Percentiles rank a stretch among this genome's conserved stretches.
Evolutionary conservation across 1,140 invertebrate genomes (phyloP).

Genomic region (Drosophila pectinifera): DNA sequence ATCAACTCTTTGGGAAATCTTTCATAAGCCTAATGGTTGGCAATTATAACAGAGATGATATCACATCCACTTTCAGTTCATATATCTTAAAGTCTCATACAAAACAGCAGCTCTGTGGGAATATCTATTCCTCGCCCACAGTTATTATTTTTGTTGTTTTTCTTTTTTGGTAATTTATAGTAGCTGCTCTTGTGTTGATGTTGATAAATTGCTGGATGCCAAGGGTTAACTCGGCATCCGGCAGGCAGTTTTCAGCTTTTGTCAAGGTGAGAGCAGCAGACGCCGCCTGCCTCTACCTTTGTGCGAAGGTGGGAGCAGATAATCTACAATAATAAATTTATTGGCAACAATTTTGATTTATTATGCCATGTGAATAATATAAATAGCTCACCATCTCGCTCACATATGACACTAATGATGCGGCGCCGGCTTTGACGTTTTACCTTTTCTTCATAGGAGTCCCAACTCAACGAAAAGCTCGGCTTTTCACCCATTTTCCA

Average conservation of each 20-base stretch:
- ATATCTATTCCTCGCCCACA: background rate
- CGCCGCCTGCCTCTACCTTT: constrained; percentile 4
- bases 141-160: constrained; percentile 22
- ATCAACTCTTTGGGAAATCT: constrained; percentile 10
- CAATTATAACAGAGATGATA: constrained; percentile 23
- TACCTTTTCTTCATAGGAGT: constrained; percentile 41
- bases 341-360: constrained; percentile 81
- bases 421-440: constrained; percentile 60
- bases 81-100: constrained; percentile 10
- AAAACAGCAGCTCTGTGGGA: constrained; percentile 8
- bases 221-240: constrained; percentile 58
- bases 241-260: constrained; percentile 68
- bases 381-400: constrained; percentile 51
- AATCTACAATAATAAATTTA: constrained; percentile 83
- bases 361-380: constrained; percentile 76
- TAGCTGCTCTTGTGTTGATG: constrained; percentile 60
- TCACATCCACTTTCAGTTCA: background rate
- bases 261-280: constrained; percentile 58
- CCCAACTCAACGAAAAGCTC: constrained; percentile 18
- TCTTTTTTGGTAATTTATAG: constrained; percentile 67
- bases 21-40: background rate
- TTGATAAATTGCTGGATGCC: constrained; percentile 76
- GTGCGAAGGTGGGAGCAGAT: constrained; percentile 45
- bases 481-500: constrained; percentile 19
- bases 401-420: constrained; percentile 78